phyloP scores from a whole-genome alignment of 2,888 invertebrate species.

The Pollenia amentaria region DNA sequence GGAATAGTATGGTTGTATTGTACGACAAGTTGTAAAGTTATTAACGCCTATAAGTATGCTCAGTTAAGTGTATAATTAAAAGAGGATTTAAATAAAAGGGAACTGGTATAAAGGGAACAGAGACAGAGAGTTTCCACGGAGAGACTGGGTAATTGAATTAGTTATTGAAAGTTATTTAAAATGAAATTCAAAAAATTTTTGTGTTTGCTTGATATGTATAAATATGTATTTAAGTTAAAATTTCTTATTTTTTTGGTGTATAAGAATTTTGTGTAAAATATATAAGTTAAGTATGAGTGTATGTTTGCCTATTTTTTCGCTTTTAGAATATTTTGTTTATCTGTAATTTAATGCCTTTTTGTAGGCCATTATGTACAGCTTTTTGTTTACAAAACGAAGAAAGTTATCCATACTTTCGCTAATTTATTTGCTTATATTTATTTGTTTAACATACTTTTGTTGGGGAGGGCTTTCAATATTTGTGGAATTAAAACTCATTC shows the following conservation, averaged over 20 bases:
- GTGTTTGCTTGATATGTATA: background rate
- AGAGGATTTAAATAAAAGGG: constrained; percentile 27
- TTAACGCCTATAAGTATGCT: constrained; percentile 71
- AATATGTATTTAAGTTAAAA: constrained; percentile 1
- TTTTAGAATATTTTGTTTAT: too few relatives aligned
- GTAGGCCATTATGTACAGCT: background rate
- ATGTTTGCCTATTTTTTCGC: too few relatives aligned
- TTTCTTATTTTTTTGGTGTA: background rate
- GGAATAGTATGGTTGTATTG: background rate
- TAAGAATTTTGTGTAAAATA: background rate
- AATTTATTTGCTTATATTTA: background rate
- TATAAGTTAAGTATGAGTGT: too few relatives aligned
- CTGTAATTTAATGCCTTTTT: background rate
- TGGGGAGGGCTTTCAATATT: too few relatives aligned
- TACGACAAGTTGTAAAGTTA: constrained; percentile 60
- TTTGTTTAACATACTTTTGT: constrained; percentile 12
- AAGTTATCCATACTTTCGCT: background rate
- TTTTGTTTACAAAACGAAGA: background rate
- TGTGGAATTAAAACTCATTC: too few relatives aligned
- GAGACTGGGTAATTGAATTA: constrained; percentile 65
- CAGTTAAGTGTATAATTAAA: constrained; percentile 70
- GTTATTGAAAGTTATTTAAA: constrained; percentile 61
- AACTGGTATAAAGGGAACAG: background rate
- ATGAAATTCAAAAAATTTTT: constrained; percentile 58
- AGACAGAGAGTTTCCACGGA: background rate